These are phyloP conservation scores for Mylabris phalerata DNA, from an alignment of 1,140 invertebrate species.

Conservation along the genomic window DNA sequence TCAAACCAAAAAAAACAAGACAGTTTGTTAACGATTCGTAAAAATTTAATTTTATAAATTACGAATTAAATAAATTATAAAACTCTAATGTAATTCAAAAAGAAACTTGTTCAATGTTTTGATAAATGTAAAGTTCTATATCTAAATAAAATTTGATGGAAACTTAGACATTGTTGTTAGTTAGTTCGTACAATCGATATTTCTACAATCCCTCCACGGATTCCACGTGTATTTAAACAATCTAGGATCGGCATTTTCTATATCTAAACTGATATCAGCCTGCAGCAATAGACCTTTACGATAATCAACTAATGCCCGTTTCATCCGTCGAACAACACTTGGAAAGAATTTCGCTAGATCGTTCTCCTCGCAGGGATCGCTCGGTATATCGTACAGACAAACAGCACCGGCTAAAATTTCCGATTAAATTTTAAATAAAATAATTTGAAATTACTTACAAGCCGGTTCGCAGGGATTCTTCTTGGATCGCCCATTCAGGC, in stretches of 20 bases:
- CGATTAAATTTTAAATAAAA: not conserved
- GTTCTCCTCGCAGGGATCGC: constrained; percentile 58
- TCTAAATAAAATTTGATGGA: not conserved
- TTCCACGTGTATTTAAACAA: constrained; percentile 45
- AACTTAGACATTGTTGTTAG: not conserved
- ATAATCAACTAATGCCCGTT: constrained; percentile 42
- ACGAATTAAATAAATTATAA: not conserved
- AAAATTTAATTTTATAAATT: not conserved
- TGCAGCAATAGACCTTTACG: constrained; percentile 40
- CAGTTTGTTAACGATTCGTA: too few species aligned
- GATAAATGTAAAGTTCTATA: too few species aligned
- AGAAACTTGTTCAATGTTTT: not conserved
- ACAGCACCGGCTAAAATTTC: constrained; percentile 38
- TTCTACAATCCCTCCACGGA: constrained; percentile 40
- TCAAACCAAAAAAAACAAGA: too few species aligned
- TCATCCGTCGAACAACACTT: constrained; percentile 42
- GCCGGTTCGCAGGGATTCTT: constrained; percentile 37
- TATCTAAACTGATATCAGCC: constrained; percentile 33
- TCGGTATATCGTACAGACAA: constrained; percentile 56
- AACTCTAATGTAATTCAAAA: not conserved
- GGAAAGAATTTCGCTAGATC: constrained; percentile 48
- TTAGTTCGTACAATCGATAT: constrained; percentile 22
- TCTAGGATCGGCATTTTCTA: constrained; percentile 40
- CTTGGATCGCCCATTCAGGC: constrained; percentile 32
- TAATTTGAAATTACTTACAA: constrained; percentile 26